Evolutionary conservation across 2,888 invertebrate genomes (phyloP), one percentile per base, ranked within the genome.

Genomic region (Ophioninae sp.): DNA sequence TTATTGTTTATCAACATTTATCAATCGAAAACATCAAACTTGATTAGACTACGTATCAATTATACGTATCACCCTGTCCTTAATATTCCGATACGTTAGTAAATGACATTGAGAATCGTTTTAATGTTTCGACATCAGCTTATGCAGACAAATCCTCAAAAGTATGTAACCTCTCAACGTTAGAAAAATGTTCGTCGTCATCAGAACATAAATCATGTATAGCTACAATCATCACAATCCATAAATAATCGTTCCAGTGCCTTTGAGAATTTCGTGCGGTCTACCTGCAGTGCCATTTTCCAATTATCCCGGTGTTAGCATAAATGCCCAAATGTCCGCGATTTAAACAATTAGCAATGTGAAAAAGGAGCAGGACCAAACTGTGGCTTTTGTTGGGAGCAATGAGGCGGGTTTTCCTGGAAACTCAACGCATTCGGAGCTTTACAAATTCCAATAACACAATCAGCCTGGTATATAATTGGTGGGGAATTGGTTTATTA

Each of bases 401-500:
- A 20, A 30, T 44, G 30, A 69, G 23, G 64, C n/a, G 37, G 37
- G 20, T 23, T 67, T 30, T 13, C 39, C 41, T 30, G 77, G 44
- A 20, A 30, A 1, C 13, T 21, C 3, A 20, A 68, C 59, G 76
- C 65, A 61, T 57, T 77, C 50, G 50, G 44, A 10, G 39, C 50
- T 72, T 37, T 73, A 73, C 77, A 73, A 77, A 78, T 62, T 30
- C 67, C 77, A 30, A 82, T 78, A 73, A 78, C 62, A 78, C 73
- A 78, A 82, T 56, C 78, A 77, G 57, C 23, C 37, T 44, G 61
- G 79, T 67, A 82, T 87, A 88, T 87, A 83, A 87, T 87, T 86
- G 85, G 74, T 50, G 56, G 85, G 80, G 84, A 87, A 90, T 88
- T 88, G 88, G 88, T 88, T 89, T 88, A 88, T 90, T 90, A 89